phyloP scores from a whole-genome alignment of 1,140 invertebrate genomes.

The Protaetia brevitarsis region DNA sequence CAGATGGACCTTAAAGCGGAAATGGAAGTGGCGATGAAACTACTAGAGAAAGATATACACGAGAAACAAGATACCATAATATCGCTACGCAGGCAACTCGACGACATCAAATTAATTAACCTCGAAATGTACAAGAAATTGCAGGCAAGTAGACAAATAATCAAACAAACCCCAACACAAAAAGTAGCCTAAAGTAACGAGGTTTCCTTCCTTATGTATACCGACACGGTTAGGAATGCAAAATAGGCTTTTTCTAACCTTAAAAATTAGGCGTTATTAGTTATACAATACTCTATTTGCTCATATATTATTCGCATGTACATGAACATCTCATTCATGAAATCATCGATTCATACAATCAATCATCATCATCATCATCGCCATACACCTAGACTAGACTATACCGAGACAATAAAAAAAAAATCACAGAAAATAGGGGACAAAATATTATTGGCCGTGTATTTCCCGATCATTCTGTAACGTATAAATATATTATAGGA shows the following conservation, averaged over 20 bases:
- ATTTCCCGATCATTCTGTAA: not conserved
- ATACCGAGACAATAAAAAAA: not conserved
- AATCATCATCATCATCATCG: not conserved
- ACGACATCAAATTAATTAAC: constrained; percentile 96
- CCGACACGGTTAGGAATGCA: not conserved
- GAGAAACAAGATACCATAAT: constrained; percentile 97
- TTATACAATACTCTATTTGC: not conserved
- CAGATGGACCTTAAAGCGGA: constrained; percentile 72
- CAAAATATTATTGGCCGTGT: not conserved
- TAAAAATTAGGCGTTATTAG: not conserved
- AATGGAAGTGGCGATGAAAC: constrained; percentile 94
- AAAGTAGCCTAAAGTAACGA: not conserved
- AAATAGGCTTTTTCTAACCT: not conserved
- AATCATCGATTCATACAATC: not conserved
- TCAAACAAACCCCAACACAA: not conserved
- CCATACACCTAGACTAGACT: not conserved
- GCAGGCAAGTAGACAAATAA: constrained; percentile 67
- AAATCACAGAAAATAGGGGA: not conserved
- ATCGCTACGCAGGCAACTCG: constrained; percentile 84
- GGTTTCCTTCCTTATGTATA: not conserved
- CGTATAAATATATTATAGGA: constrained; percentile 59
- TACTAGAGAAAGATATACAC: constrained; percentile 95
- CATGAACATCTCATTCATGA: constrained; percentile 5
- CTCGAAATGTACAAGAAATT: constrained; percentile 96
- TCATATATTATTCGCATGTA: not conserved